These are phyloP conservation scores for Typhlichthys eigenmanni DNA, from an alignment of 2,797 vertebrate species.

Conservation along the genomic window DNA sequence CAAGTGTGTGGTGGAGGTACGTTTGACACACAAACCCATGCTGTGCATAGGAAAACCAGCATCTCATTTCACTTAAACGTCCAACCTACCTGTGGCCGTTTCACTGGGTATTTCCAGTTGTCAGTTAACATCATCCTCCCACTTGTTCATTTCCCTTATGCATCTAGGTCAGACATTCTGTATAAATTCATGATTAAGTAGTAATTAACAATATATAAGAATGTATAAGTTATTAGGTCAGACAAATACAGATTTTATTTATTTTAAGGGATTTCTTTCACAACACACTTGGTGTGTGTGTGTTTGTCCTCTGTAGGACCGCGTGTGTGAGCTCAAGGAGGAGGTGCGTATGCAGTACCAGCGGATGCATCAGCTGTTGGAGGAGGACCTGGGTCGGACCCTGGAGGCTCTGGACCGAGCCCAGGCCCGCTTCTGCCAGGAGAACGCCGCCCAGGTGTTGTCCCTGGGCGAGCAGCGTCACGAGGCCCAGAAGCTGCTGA, in stretches of 20 bases:
- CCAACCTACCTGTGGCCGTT: neutral
- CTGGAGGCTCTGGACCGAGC: conserved; percentile 96
- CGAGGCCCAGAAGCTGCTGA: conserved; percentile 96
- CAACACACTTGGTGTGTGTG: neutral
- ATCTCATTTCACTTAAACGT: neutral
- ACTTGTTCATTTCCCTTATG: too few relatives aligned
- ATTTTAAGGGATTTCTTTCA: neutral
- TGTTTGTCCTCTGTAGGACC: conserved; percentile 77
- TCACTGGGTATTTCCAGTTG: too few relatives aligned
- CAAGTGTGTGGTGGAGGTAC: conserved; percentile 97
- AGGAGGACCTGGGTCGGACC: conserved; percentile 93
- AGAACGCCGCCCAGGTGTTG: conserved; percentile 92
- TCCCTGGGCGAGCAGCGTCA: conserved; percentile 95
- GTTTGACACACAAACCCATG: conserved; percentile 22
- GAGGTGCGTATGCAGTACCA: conserved; percentile 97
- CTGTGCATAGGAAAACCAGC: neutral
- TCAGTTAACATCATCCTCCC: too few relatives aligned
- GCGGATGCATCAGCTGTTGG: conserved; percentile 97
- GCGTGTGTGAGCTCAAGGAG: conserved; percentile 95
- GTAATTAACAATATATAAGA: neutral
- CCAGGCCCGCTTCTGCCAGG: conserved; percentile 95
- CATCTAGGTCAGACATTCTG: too few relatives aligned
- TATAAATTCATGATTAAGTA: too few relatives aligned
- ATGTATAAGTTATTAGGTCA: neutral
- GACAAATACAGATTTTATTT: neutral